These are phyloP conservation scores for Chirona hameri DNA, from an alignment of 2,888 invertebrate species.

Conservation along the genomic window DNA sequence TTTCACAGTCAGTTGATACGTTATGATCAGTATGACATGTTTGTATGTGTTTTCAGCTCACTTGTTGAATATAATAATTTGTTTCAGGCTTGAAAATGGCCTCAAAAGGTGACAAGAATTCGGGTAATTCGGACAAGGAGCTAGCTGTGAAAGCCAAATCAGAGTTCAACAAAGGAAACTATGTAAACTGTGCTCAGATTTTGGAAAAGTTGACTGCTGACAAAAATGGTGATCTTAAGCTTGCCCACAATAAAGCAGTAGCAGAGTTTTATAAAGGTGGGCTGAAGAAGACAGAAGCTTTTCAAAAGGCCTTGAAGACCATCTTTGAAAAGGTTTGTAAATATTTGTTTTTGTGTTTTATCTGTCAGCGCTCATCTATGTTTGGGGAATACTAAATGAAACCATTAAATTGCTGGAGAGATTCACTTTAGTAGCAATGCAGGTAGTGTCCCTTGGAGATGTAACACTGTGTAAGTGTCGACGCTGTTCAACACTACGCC, in stretches of 20 bases:
- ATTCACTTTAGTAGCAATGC: too few species aligned
- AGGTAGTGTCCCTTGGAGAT: too few species aligned
- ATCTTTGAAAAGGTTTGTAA: constrained; percentile 53
- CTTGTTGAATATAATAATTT: too few species aligned
- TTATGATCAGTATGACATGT: too few species aligned
- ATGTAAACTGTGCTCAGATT: constrained; percentile 56
- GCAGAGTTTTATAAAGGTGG: constrained; percentile 73
- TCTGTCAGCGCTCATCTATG: too few species aligned
- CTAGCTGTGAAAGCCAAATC: constrained; percentile 58
- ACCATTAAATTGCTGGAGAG: too few species aligned
- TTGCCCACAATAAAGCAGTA: constrained; percentile 78
- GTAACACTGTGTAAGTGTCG: too few species aligned
- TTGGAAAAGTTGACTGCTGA: constrained; percentile 61
- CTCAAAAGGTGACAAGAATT: background rate
- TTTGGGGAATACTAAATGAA: too few species aligned
- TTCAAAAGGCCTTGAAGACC: constrained; percentile 63
- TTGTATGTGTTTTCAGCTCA: too few species aligned
- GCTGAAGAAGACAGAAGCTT: constrained; percentile 66
- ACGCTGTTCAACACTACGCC: too few species aligned
- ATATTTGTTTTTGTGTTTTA: background rate
- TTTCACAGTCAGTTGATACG: too few species aligned
- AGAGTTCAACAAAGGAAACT: constrained; percentile 63
- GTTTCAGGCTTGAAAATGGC: background rate
- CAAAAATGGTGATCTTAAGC: constrained; percentile 33
- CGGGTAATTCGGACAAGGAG: constrained; percentile 55